A percentile compares a stretch with the other conserved stretches of the same genome.
phyloP scores from a whole-genome alignment of 2,113 vertebrate species.

The Pedionomus torquatus region DNA sequence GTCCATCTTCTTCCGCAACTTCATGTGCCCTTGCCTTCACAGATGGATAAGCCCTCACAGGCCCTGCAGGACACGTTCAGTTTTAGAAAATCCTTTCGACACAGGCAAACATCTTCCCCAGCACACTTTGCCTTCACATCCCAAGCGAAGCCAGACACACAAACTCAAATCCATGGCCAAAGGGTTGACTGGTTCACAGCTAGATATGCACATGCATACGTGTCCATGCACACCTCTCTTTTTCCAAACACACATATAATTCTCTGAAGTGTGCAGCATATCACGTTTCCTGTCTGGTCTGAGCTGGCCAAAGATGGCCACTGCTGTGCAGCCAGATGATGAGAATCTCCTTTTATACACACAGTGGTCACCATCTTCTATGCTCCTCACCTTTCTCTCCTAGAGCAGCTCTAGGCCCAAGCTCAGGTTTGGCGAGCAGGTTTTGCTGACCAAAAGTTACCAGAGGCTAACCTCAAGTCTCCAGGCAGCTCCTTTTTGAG shows the following conservation, averaged over 20 bases:
- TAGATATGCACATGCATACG: rapidly evolving
- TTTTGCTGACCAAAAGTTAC: neutral
- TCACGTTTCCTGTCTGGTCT: neutral
- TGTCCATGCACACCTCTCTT: neutral
- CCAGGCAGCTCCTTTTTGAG: neutral
- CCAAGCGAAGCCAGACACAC: neutral
- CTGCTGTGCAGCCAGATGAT: neutral
- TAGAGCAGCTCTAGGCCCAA: neutral
- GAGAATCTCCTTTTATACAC: neutral
- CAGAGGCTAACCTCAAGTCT: neutral
- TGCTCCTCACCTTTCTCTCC: neutral
- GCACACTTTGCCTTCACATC: neutral
- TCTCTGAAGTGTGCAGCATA: neutral
- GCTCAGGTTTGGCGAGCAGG: neutral
- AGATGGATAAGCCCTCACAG: neutral
- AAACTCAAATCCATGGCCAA: neutral
- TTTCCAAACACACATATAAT: neutral
- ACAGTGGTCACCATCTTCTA: neutral
- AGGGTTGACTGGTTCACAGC: rapidly evolving
- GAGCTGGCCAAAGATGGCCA: neutral
- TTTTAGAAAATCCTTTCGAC: neutral
- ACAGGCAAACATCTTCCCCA: neutral
- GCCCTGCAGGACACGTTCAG: neutral
- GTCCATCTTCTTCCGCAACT: neutral
- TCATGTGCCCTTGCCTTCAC: neutral